Base-by-base conservation (phyloP, 2,888 invertebrate species). In the Pseudococcus viburni region DNA sequence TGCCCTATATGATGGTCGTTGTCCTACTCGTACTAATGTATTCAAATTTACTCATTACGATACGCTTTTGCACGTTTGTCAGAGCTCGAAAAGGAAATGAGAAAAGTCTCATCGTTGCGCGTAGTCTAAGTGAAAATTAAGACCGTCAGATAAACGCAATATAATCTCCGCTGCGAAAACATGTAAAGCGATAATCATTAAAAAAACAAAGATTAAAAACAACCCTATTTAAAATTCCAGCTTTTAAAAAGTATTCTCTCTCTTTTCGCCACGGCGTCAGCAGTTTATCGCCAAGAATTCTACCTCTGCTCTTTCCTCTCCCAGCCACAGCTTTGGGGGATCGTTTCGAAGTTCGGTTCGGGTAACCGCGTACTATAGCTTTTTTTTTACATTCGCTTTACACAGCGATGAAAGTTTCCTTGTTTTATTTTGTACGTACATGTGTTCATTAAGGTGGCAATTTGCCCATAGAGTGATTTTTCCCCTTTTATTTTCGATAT, bases 121-220 rank as follows among this genome's bases (percentile, higher is more conserved):
- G 55, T 5, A 55, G 55, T 55, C 26, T 68, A 68, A 68, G 68
- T 68, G 68, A 68, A 68, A 68, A 68, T 68, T 68, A 68, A 68
- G 68, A 68, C 68, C 26, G 26, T 68, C 68, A 26, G 68, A 68
- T 68, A 68, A 68, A 26, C 68, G 68, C 12, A 68, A 15, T 26
- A 55, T 55, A 55, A 68, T 11, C 26, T 68, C 26, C 12, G 68
- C 26, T 26, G 68, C 26, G 12, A 68, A 68, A 68, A 22, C 26
- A 26, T 26, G 26, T 68, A 68, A 68, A 68, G n/a, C 68, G 68
- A 68, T 68, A 68, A 68, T 68, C 68, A 26, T 68, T 26, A 68
- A 22, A 26, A 68, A 68, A 68, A 68, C 68, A 68, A 26, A 68
- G 68, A 68, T 68, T 68, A 68, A 68, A 68, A 68, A 68, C 22